A percentile compares a stretch with the other conserved stretches of the same genome.
phyloP scores from a whole-genome alignment of 2,888 invertebrate genomes.

The Podotricha telesiphe region DNA sequence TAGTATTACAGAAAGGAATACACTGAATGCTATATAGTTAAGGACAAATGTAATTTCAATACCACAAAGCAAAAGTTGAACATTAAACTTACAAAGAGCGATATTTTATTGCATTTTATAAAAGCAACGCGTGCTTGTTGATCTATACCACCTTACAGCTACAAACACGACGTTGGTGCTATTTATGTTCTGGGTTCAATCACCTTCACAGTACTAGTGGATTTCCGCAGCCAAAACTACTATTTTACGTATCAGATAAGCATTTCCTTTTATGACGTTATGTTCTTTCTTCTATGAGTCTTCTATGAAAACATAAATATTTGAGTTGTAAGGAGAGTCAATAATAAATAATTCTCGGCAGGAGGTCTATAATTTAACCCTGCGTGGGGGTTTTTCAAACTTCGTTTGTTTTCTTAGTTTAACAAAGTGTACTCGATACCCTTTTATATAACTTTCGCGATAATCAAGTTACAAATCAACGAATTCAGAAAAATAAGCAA shows the following conservation, averaged over 20 bases:
- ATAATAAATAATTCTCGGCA: constrained; percentile 48
- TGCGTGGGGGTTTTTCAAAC: constrained; percentile 48
- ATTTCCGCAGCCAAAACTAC: constrained; percentile 60
- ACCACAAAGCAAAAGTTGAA: not conserved
- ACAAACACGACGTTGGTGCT: constrained; percentile 58
- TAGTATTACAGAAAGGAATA: constrained; percentile 22
- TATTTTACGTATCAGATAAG: constrained; percentile 36
- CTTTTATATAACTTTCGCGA: constrained; percentile 43
- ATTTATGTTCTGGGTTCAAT: constrained; percentile 75
- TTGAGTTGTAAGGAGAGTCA: constrained; percentile 40
- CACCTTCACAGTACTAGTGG: constrained; percentile 62
- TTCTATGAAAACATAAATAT: constrained; percentile 1
- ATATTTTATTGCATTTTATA: constrained; percentile 34
- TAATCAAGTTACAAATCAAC: constrained; percentile 41
- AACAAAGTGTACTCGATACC: constrained; percentile 41
- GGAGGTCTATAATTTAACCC: constrained; percentile 47
- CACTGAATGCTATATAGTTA: constrained; percentile 2
- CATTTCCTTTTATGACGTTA: constrained; percentile 13
- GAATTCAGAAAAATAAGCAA: constrained; percentile 25
- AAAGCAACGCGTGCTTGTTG: constrained; percentile 36
- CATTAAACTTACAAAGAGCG: not conserved
- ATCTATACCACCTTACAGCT: constrained; percentile 43
- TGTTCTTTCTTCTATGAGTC: constrained; percentile 3
- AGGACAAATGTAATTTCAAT: not conserved
- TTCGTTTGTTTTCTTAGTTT: constrained; percentile 46